Evolutionary conservation across 2,797 vertebrate species (phyloP), one percentile per base, ranked within the genome.

Genomic region (Meda fulgida): DNA sequence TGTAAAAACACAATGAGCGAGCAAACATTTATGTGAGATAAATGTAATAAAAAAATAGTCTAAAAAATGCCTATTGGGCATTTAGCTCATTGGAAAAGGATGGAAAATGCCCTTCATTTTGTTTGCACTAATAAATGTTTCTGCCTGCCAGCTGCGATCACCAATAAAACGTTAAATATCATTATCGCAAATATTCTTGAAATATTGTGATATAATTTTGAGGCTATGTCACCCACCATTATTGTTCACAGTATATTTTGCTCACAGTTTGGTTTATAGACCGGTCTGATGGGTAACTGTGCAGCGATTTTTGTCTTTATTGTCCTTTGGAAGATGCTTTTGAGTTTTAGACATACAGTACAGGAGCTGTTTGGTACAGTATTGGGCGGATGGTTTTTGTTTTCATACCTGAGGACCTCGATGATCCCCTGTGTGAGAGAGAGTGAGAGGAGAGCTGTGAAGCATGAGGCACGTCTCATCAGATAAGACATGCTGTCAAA

Each of bases 401-500:
- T 82, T 83, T 88, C 67, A 58, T 82, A 67, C 53, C 70, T 81
- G 83, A 85, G 51, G 83, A 66, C 18, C 40, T 76, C 1, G 7
- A 38, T 73, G 80, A 73, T 67, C 69, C 19, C 46, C 38, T 81
- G 26, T 11, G 14, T 69, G 55, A 43, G 51, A 16, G 72, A n/a
- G 46, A 69, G 70, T 9, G 16, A 79, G 73, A 21, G 58, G 31
- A 80, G 80, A 53, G 78, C 60, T 63, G 71, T 67, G 70, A 58
- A 80, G 79, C 76, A 60, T 84, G 72, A 92, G 88, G 85, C 48
- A 85, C 9, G 78, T 83, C 85, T 88, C 83, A 91, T 93, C 90
- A 88, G 91, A 93, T 92, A 89, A 92, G 90, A 90, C 80, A 80
- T 84, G 85, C 86, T 89, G 87, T 87, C 83, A 87, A 88, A 89